A percentile compares a stretch with the other conserved stretches of the same genome.
Evolutionary conservation across 2,797 vertebrate genomes (phyloP).

Genomic region (Euthynnus affinis): DNA sequence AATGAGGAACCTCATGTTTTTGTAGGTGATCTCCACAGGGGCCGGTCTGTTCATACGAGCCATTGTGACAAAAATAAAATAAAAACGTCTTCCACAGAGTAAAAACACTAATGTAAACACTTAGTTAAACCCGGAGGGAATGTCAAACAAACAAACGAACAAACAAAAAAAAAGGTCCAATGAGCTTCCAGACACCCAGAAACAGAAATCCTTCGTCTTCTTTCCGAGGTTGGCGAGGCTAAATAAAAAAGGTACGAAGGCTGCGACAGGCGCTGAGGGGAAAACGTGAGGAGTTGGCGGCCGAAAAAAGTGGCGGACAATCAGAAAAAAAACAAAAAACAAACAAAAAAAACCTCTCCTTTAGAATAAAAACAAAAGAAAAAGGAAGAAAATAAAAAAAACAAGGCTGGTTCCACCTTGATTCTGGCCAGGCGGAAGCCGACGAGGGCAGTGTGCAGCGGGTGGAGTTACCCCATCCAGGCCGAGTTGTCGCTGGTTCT

Average conservation of each 20-base stretch:
- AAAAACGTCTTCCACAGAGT: constrained; percentile 74
- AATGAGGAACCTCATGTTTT: constrained; percentile 99
- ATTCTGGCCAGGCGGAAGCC: constrained; percentile 92
- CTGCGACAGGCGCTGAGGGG: constrained; percentile 36
- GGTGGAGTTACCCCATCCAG: constrained; percentile 99
- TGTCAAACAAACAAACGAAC: constrained; percentile 75
- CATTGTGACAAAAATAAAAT: constrained; percentile 85
- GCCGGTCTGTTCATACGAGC: constrained; percentile 99
- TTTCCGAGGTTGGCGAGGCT: constrained; percentile 58
- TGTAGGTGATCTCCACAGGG: constrained; percentile 99
- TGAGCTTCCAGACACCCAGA: constrained; percentile 42
- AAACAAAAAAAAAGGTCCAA: constrained; percentile 73
- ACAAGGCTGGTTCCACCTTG: constrained; percentile 89
- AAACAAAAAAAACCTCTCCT: constrained; percentile 69
- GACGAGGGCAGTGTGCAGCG: constrained; percentile 95
- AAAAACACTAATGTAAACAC: constrained; percentile 71
- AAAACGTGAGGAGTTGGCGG: constrained; percentile 39
- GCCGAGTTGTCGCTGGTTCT: constrained; percentile 89
- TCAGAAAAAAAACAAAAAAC: constrained; percentile 26
- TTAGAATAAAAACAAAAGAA: constrained; percentile 76
- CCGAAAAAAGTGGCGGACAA: constrained; percentile 54
- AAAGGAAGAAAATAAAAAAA: constrained; percentile 64
- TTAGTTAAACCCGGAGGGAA: constrained; percentile 71
- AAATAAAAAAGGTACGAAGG: constrained; percentile 34
- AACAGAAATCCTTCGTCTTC: constrained; percentile 58